Evolutionary conservation across 2,797 vertebrate species (phyloP).

Genomic region (Moxostoma hubbsi): DNA sequence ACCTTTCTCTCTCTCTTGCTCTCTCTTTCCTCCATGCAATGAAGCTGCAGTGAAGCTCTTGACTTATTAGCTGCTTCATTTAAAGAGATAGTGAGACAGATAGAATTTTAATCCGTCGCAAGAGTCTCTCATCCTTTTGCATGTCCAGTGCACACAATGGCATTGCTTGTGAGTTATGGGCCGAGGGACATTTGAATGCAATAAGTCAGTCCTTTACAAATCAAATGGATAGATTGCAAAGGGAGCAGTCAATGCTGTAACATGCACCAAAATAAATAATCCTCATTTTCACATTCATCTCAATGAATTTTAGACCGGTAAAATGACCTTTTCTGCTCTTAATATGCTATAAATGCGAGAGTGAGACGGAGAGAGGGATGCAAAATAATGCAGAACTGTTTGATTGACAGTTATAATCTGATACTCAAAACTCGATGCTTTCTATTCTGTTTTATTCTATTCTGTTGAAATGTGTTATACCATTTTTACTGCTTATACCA

Average conservation of each 20-base stretch:
- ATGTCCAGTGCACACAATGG: slow-evolving; percentile 5
- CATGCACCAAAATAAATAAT: not conserved
- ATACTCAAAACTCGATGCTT: not conserved
- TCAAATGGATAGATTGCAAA: not conserved
- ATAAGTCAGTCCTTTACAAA: not conserved
- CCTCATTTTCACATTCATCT: not conserved
- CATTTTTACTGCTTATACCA: too few relatives aligned
- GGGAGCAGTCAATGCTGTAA: not conserved
- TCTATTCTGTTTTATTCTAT: not conserved
- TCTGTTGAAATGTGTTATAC: not conserved
- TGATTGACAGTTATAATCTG: not conserved
- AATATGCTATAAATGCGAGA: too few relatives aligned
- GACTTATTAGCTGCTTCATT: slow-evolving; percentile 62
- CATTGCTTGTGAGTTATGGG: not conserved
- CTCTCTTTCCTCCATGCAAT: slow-evolving; percentile 43
- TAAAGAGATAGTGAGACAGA: slow-evolving; percentile 39
- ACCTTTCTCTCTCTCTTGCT: slow-evolving; percentile 19
- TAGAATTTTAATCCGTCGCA: slow-evolving; percentile 12
- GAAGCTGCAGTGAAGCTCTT: slow-evolving; percentile 54
- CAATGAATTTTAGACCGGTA: too few relatives aligned
- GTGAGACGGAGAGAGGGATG: not conserved
- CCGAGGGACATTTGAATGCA: slow-evolving; percentile 8
- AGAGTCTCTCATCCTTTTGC: slow-evolving; percentile 13
- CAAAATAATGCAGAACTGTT: not conserved
- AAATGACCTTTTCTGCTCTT: too few relatives aligned